These are phyloP conservation scores for Helicorthomorpha holstii DNA, from an alignment of 1,140 invertebrate genomes.

Conservation along the genomic window DNA sequence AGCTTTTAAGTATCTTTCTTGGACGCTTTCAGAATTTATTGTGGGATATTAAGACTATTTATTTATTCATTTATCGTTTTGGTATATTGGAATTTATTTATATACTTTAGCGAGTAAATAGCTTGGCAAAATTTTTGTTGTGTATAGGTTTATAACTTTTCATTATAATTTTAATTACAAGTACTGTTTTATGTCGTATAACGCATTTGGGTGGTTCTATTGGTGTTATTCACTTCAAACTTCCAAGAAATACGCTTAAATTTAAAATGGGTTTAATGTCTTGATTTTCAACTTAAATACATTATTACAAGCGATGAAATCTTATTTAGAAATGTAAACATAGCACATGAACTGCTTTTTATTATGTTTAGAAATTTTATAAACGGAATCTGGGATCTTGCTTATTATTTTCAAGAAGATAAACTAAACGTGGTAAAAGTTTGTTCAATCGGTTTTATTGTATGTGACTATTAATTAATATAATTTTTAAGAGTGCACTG, in stretches of 20 bases:
- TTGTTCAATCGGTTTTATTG: conserved; percentile 9
- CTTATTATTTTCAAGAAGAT: conserved; percentile 24
- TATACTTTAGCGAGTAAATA: too few species aligned
- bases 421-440: conserved; percentile 19
- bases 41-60: too few species aligned
- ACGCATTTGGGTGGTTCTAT: background rate
- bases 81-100: too few species aligned
- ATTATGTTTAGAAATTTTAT: conserved; percentile 10
- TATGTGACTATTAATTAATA: conserved; percentile 10
- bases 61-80: too few species aligned
- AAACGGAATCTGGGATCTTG: conserved; percentile 19
- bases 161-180: too few species aligned
- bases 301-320: background rate
- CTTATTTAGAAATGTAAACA: background rate
- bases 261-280: background rate
- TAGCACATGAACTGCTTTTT: background rate
- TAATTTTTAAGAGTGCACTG: conserved; percentile 25
- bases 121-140: too few species aligned
- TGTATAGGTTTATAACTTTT: too few species aligned
- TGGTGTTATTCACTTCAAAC: background rate
- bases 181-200: background rate
- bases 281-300: background rate
- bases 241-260: background rate
- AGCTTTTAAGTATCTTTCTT: too few species aligned
- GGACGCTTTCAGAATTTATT: too few species aligned